phyloP scores from a whole-genome alignment of 2,888 invertebrate genomes.

The Acleris sparsana region DNA sequence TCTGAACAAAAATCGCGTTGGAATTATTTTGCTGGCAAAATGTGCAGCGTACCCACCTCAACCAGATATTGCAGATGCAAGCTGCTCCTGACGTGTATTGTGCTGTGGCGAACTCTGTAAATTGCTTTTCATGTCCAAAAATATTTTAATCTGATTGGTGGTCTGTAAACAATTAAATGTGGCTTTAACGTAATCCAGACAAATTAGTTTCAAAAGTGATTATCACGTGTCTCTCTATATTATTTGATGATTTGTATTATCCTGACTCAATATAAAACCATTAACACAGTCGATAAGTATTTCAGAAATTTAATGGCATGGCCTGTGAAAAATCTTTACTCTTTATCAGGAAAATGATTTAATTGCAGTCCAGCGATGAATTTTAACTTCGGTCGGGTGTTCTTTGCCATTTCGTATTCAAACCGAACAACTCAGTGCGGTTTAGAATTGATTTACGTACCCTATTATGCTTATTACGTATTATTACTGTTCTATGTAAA shows the following conservation, averaged over 20 bases:
- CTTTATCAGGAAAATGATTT: conserved; percentile 54
- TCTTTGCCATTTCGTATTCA: conserved; percentile 64
- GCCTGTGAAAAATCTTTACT: conserved; percentile 50
- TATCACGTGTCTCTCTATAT: neutral
- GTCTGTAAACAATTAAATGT: conserved; percentile 78
- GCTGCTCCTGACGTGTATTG: conserved; percentile 76
- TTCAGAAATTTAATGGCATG: conserved; percentile 44
- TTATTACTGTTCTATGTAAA: conserved; percentile 53
- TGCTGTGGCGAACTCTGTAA: conserved; percentile 76
- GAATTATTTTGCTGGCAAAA: conserved; percentile 61
- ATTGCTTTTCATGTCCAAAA: conserved; percentile 81
- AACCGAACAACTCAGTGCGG: conserved; percentile 54
- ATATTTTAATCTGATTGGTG: conserved; percentile 81
- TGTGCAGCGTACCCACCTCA: conserved; percentile 64
- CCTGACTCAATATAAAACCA: too few relatives aligned
- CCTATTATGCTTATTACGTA: conserved; percentile 56
- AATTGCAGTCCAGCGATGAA: conserved; percentile 60
- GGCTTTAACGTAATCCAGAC: conserved; percentile 64
- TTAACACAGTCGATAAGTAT: neutral
- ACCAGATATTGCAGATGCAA: conserved; percentile 71
- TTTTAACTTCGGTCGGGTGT: conserved; percentile 56
- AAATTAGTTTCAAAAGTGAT: conserved; percentile 39
- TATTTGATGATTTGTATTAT: too few relatives aligned
- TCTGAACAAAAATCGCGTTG: conserved; percentile 51
- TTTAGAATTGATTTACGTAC: conserved; percentile 63